These are phyloP conservation scores for Helogale parvula DNA, from an alignment of 2,113 vertebrate genomes.

Conservation along the genomic window DNA sequence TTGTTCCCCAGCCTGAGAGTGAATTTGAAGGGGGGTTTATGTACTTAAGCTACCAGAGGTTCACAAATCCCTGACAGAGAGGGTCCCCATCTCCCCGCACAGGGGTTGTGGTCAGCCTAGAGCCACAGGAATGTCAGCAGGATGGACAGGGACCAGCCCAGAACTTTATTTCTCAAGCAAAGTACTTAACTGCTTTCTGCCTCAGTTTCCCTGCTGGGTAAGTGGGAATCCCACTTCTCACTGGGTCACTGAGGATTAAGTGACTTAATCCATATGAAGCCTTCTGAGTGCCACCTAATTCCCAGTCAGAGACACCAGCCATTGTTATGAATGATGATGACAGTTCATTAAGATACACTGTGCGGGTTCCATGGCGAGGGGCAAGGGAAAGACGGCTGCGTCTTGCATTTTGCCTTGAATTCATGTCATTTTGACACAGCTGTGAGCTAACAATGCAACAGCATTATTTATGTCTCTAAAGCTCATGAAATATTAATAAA, in stretches of 20 bases:
- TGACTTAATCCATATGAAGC: background rate
- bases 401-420: background rate
- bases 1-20: background rate
- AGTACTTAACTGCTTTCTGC: background rate
- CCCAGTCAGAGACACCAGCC: too few species aligned
- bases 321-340: fast-evolving
- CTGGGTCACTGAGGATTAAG: background rate
- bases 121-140: background rate
- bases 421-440: background rate
- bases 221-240: background rate
- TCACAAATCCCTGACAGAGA: background rate
- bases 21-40: background rate
- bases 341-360: fast-evolving
- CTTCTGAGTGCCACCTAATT: background rate
- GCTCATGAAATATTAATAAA: background rate
- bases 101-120: background rate
- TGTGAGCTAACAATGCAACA: background rate
- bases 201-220: background rate
- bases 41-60: fast-evolving
- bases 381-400: fast-evolving
- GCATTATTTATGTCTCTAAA: background rate
- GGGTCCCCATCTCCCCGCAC: background rate
- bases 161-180: background rate
- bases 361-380: background rate
- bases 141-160: background rate